Evolutionary conservation across 2,113 vertebrate species (phyloP), one percentile per base, ranked within the genome.

Genomic region (Dicentrarchus labrax): DNA sequence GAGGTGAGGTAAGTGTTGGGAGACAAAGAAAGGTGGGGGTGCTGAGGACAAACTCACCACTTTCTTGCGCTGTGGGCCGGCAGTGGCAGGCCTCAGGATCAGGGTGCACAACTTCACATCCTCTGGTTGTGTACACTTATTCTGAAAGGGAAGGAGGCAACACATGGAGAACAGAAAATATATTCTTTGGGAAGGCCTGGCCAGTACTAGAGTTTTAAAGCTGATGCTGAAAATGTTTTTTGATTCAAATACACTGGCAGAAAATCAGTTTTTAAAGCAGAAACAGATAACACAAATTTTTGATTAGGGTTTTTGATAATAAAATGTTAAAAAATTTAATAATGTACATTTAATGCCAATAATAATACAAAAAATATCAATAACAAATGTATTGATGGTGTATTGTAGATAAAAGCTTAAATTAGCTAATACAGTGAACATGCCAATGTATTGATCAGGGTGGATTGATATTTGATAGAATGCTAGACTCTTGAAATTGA

Each of bases 121-220:
- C 64, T 96, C 95, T 36, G 95, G 95, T 56, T 96, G 95, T 53
- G 95, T 95, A 9, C 95, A 96, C 70, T 95, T 95, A 85, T 93
- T 95, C 95, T 96, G 83, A 78, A 79, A 88, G 13, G 36, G 21
- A 76, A 78, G 39, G 38, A 67, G 17, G 41, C 6, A 48, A n/a
- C 0, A 64, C 5, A 59, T 1, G 22, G 0, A 41, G n/a, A 61
- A 57, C 21, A 69, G 1, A 54, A 56, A 76, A 41, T 21, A 17
- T 15, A 36, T 45, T 24, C 5, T 56, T 17, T 5, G 10, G 38
- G 38, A 50, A 73, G 74, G 13, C 30, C 5, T 5, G 41, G 39
- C 2, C 0, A 2, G 11, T 13, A 11, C 43, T n/a, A 45, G 43
- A 48, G 15, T 48, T 15, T 15, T 48, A 48, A 48, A 48, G 30